These are phyloP conservation scores for Heliconius aoede DNA, from an alignment of 2,888 invertebrate species.

Conservation along the genomic window DNA sequence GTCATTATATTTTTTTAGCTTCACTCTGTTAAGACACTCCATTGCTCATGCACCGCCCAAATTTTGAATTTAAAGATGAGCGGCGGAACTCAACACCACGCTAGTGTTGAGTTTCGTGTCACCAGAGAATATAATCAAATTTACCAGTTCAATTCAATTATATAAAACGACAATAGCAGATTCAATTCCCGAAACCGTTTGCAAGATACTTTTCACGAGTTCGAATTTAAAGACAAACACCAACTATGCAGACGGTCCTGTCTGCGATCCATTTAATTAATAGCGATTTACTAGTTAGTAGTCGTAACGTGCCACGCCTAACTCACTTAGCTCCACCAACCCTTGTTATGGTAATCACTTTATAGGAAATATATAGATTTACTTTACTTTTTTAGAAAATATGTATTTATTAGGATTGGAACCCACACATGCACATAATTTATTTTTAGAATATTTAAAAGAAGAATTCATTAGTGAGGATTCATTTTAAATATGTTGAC, in stretches of 20 bases:
- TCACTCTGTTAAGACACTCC: too few species aligned
- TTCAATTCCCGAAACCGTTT: constrained; percentile 30
- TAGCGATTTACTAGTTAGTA: constrained; percentile 58
- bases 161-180: constrained; percentile 14
- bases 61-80: too few species aligned
- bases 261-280: constrained; percentile 67
- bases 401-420: too few species aligned
- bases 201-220: constrained; percentile 50
- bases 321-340: constrained; percentile 37
- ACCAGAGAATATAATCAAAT: background rate
- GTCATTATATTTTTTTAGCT: too few species aligned
- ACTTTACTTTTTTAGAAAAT: background rate
- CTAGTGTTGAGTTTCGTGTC: too few species aligned
- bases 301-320: constrained; percentile 47
- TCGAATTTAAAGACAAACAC: constrained; percentile 61
- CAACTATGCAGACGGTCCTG: constrained; percentile 66
- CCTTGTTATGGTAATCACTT: constrained; percentile 24
- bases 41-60: too few species aligned
- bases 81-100: too few species aligned
- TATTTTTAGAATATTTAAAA: too few species aligned
- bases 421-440: too few species aligned
- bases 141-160: background rate
- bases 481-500: too few species aligned
- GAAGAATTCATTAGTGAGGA: too few species aligned
- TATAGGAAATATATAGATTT: background rate